Evolutionary conservation across 2,797 vertebrate species (phyloP), one percentile per base, ranked within the genome.

Genomic region (Galaxias olidus): DNA sequence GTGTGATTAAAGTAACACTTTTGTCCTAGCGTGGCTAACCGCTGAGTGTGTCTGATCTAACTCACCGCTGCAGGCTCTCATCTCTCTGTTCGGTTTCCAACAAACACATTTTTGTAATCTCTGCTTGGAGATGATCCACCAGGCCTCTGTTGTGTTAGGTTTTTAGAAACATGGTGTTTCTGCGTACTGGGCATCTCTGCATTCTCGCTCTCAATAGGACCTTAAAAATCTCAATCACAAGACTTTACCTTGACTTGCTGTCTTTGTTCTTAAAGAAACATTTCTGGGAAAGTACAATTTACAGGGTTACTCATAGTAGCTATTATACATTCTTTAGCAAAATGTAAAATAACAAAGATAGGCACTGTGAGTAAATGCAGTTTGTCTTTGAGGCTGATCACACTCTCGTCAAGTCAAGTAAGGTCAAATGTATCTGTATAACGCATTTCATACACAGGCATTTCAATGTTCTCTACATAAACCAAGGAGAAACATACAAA

Each of bases 41-140:
- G 49, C 55, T 19, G 18, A 19, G 57, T 43, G 46, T 59, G 40
- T 68, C 59, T 59, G 63, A 45, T 48, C 59, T 58, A 44, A 17
- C 3, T 13, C 43, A 8, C 57, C 61, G 65, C 64, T 54, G 61
- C 68, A 4, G 74, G 12, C 59, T 65, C 19, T 42, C 51, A 10
- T 10, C 62, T 45, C 80, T 84, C 75, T 82, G 77, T 76, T 68
- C 54, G 63, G n/a, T 57, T 55, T 79, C 78, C 78, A 77, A 72
- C 2, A 7, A 45, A 65, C 63, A 72, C 63, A 20, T 54, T 48
- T 56, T 71, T 67, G 75, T 63, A 78, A 74, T 66, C 67, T 56
- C 1, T 67, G 54, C 76, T 43, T 66, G 72, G 17, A 71, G 67
- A 63, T 63, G 1, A 43, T 66, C 68, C 50, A 50, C 17, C 18